Percentiles rank a stretch among this genome's conserved stretches.
These are phyloP conservation scores for Mythimna pallens DNA, from an alignment of 2,888 invertebrate species.

Conservation along the genomic window DNA sequence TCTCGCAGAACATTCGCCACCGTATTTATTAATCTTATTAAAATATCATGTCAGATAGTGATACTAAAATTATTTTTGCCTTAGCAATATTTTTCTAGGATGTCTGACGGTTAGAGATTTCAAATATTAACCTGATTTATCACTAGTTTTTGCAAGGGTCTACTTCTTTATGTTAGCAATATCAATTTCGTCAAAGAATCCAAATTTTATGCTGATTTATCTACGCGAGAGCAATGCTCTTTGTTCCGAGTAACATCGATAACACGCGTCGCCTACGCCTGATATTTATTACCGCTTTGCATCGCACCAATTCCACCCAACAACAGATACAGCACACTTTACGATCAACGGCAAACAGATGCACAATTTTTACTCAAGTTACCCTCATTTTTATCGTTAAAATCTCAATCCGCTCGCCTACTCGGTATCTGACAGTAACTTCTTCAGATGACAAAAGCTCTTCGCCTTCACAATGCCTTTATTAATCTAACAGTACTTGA, in stretches of 20 bases:
- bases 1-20: conserved; percentile 22
- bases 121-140: conserved; percentile 15
- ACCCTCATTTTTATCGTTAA: conserved; percentile 70
- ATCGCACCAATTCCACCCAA: conserved; percentile 67
- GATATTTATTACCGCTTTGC: conserved; percentile 68
- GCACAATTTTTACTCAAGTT: conserved; percentile 68
- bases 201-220: conserved; percentile 56
- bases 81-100: background rate
- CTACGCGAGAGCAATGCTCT: conserved; percentile 47
- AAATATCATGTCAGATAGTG: background rate
- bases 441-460: conserved; percentile 43
- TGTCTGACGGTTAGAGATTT: background rate
- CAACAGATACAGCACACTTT: conserved; percentile 68
- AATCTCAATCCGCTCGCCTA: conserved; percentile 55
- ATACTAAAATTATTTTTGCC: background rate
- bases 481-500: conserved; percentile 61
- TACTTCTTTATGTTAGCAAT: conserved; percentile 2
- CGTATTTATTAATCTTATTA: conserved; percentile 35
- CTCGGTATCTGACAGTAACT: conserved; percentile 59
- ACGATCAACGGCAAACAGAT: conserved; percentile 71
- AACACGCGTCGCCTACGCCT: conserved; percentile 57
- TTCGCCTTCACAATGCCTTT: conserved; percentile 50
- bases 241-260: conserved; percentile 58
- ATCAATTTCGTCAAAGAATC: conserved; percentile 28
- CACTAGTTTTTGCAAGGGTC: background rate